Conservation (phyloP, 2,113 vertebrate species). For the Bothrops jararaca region DNA sequence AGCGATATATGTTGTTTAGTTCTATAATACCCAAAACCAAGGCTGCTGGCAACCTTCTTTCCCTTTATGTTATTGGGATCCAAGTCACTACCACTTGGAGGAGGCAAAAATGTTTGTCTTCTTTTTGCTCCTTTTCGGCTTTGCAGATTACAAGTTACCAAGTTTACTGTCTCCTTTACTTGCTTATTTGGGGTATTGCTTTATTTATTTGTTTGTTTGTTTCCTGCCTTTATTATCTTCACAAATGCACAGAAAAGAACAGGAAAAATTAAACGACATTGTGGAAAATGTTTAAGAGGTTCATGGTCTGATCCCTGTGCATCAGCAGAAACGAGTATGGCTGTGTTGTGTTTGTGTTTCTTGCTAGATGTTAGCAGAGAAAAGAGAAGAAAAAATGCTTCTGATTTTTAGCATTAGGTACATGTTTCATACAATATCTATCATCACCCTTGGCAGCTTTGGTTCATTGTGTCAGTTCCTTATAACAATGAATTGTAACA, state of each 20-base stretch:
- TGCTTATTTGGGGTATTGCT: neutral
- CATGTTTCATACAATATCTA: neutral
- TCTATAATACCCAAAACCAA: neutral
- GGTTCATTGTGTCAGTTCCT: neutral
- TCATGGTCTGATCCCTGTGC: neutral
- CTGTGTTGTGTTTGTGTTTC: neutral
- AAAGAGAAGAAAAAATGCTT: neutral
- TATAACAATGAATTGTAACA: neutral
- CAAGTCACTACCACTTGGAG: neutral
- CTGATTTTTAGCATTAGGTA: neutral
- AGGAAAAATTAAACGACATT: neutral
- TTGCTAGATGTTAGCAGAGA: neutral
- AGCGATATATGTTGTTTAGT: neutral
- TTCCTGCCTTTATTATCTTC: neutral
- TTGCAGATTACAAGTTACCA: neutral
- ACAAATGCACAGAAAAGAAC: neutral
- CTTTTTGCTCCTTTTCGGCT: neutral
- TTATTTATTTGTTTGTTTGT: neutral
- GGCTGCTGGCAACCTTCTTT: neutral
- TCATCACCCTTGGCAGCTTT: neutral
- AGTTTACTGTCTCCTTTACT: neutral
- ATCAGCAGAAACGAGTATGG: neutral
- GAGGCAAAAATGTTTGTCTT: neutral
- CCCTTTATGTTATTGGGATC: neutral
- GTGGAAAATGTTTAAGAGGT: neutral